Evolutionary conservation across 2,113 vertebrate species (phyloP).

Genomic region (Arothron firmamentum): DNA sequence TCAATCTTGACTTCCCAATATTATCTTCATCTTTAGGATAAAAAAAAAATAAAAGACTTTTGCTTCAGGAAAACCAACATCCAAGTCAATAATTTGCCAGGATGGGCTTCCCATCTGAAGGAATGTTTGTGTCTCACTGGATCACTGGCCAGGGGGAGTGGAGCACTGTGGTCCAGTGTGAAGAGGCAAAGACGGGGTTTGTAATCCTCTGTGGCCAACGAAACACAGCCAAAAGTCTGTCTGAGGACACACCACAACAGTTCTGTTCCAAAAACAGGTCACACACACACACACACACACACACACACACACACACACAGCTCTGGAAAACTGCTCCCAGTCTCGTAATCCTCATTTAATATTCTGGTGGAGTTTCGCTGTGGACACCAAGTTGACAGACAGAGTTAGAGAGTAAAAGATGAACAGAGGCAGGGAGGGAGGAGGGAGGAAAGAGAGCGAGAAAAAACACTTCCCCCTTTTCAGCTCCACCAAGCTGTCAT

Average conservation of each 20-base stretch:
- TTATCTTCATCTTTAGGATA: too few relatives aligned
- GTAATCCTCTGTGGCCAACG: slow-evolving; percentile 67
- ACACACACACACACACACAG: slow-evolving; percentile 42
- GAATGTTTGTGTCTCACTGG: slow-evolving; percentile 67
- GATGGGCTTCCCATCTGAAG: slow-evolving; percentile 51
- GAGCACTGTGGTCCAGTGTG: slow-evolving; percentile 69
- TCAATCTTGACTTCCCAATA: too few relatives aligned
- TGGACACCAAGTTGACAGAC: slow-evolving; percentile 73
- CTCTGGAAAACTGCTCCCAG: slow-evolving; percentile 58
- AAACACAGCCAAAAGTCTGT: slow-evolving; percentile 69
- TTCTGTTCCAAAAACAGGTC: slow-evolving; percentile 71
- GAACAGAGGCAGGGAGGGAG: slow-evolving; percentile 57
- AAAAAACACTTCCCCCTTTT: slow-evolving; percentile 45
- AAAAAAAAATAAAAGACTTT: too few relatives aligned
- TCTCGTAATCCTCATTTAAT: slow-evolving; percentile 70
- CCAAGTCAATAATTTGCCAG: slow-evolving; percentile 16
- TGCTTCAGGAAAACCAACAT: too few relatives aligned
- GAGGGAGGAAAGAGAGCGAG: slow-evolving; percentile 52
- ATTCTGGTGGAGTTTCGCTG: slow-evolving; percentile 67
- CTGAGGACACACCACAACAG: slow-evolving; percentile 69
- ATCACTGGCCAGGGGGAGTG: slow-evolving; percentile 60
- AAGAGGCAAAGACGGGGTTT: slow-evolving; percentile 73
- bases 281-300: slow-evolving; percentile 48
- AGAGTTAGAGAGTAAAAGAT: slow-evolving; percentile 65
- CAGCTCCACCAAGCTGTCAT: slow-evolving; percentile 49